Evolutionary conservation across 2,797 vertebrate genomes (phyloP).

Genomic region (Rallus crepitans): DNA sequence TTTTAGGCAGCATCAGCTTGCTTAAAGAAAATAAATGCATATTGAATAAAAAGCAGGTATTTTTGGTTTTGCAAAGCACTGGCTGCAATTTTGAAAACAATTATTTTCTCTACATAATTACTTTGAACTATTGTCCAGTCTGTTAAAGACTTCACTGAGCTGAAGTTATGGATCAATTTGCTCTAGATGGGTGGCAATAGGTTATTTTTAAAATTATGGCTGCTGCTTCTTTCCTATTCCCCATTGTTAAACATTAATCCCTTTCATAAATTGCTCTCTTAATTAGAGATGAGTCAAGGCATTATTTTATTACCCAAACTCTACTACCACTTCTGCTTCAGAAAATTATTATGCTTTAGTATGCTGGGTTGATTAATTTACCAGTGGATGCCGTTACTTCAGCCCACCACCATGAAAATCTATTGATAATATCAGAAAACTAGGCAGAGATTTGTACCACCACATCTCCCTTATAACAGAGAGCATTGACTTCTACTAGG

Average conservation of each 20-base stretch:
- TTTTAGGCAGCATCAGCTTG: neutral
- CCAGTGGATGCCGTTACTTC: neutral
- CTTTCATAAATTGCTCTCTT: constrained; percentile 38
- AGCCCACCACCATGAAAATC: neutral
- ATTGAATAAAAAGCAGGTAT: neutral
- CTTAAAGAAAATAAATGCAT: neutral
- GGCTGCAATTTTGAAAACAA: constrained; percentile 19
- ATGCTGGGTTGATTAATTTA: neutral
- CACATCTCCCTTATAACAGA: neutral
- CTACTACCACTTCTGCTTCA: neutral
- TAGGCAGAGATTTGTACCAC: neutral
- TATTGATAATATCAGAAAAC: neutral
- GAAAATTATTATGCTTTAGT: neutral
- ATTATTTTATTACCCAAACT: constrained; percentile 47
- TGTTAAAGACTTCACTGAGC: constrained; percentile 31
- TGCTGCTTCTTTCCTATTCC: constrained; percentile 1
- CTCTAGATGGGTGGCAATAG: constrained; percentile 28
- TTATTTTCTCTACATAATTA: constrained; percentile 59
- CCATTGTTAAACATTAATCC: constrained; percentile 31
- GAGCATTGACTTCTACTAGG: neutral
- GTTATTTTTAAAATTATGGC: constrained; percentile 34
- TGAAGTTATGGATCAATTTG: constrained; percentile 16
- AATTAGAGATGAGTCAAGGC: constrained; percentile 49
- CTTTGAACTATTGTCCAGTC: constrained; percentile 15
- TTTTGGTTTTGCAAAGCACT: constrained; percentile 34